Percentiles rank a stretch among this genome's conserved stretches.
These are phyloP conservation scores for Clinocottus analis DNA, from an alignment of 2,113 vertebrate genomes.

Conservation along the genomic window DNA sequence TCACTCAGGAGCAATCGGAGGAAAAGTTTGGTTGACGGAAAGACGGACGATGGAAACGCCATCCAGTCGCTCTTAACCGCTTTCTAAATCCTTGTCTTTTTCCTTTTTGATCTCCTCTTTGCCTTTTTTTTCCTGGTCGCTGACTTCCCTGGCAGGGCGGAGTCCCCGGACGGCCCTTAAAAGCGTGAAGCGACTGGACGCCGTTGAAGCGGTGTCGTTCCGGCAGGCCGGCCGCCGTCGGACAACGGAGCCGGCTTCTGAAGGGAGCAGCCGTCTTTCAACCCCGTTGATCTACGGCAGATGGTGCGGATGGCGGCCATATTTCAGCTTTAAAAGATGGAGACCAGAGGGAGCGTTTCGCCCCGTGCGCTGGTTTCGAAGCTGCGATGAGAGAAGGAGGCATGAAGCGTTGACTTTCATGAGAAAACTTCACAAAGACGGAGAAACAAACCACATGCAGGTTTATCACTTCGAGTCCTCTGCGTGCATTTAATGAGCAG, in stretches of 20 bases:
- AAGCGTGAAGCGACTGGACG: constrained; percentile 23
- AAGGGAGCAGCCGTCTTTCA: constrained; percentile 12
- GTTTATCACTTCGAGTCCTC: not conserved
- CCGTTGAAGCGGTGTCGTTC: constrained; percentile 50
- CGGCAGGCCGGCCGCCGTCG: constrained; percentile 43
- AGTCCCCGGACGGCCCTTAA: constrained; percentile 61
- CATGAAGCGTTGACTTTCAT: too few species aligned
- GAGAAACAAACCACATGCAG: too few species aligned
- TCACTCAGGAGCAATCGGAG: not conserved
- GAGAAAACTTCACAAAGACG: too few species aligned
- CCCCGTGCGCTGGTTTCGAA: not conserved
- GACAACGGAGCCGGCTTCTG: constrained; percentile 9
- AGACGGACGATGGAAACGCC: constrained; percentile 22
- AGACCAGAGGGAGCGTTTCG: constrained; percentile 2
- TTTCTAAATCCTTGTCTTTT: constrained; percentile 11
- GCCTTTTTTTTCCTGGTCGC: constrained; percentile 23
- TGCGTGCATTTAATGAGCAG: not conserved
- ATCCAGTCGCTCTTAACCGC: constrained; percentile 13
- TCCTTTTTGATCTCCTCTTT: constrained; percentile 59
- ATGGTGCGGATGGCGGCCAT: constrained; percentile 33
- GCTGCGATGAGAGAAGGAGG: not conserved
- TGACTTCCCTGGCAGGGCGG: constrained; percentile 50
- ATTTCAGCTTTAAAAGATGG: constrained; percentile 36
- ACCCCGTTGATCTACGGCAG: constrained; percentile 32
- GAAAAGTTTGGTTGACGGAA: constrained; percentile 20